phyloP scores from a whole-genome alignment of 2,113 vertebrate species.

The Sinocyclocheilus maitianheensis region DNA sequence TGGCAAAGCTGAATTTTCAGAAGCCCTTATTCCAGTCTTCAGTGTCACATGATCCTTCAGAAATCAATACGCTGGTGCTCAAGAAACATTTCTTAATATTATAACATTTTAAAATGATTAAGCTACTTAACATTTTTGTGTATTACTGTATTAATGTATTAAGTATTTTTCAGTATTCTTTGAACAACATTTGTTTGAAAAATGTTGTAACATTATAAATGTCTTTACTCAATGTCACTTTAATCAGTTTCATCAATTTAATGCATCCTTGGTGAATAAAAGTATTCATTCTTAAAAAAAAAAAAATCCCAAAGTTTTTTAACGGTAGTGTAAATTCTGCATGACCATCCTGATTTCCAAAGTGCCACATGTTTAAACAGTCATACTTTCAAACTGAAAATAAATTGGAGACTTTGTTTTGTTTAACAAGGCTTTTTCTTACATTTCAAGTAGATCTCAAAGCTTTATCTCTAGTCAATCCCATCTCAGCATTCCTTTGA shows the following conservation, averaged over 20 bases:
- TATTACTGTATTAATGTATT: no score
- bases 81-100: neutral
- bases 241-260: neutral
- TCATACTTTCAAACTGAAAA: neutral
- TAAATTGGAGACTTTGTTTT: constrained; percentile 3
- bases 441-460: neutral
- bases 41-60: neutral
- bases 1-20: neutral
- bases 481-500: constrained; percentile 36
- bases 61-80: neutral
- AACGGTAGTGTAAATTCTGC: neutral
- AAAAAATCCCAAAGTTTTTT: no score
- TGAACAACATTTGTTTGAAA: neutral
- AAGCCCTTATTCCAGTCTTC: neutral
- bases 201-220: neutral
- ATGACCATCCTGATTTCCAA: neutral
- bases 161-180: neutral
- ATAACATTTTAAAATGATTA: neutral
- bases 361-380: neutral
- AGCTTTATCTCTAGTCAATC: neutral
- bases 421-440: neutral
- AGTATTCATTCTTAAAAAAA: no score
- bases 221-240: neutral
- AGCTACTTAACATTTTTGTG: neutral
- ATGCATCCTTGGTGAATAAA: neutral